Base-by-base conservation (phyloP, 2,888 invertebrate species). In the Heliconius charithonia region DNA sequence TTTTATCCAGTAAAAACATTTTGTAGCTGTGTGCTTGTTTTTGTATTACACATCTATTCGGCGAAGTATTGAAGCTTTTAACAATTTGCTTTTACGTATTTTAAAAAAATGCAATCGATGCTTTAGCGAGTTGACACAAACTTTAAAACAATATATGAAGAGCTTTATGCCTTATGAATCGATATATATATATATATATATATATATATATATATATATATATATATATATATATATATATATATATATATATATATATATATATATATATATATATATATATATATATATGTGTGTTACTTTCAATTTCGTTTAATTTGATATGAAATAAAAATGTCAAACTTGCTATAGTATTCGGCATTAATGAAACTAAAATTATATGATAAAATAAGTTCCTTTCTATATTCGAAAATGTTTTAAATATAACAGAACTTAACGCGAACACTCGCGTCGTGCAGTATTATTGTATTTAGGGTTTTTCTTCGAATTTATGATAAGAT, bases 391-490 rank as follows among this genome's bases (percentile, higher is more conserved):
- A 27, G 27, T 37, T 73, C 25, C 16, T 37, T 73, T n/a, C 16
- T 63, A n/a, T 63, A 37, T 13, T 56, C 6, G 32, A 56, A 56
- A 51, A n/a, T 7, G n/a, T 73, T 25, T 73, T 62, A 25, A 45
- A 29, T 32, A n/a, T 19, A 67, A 29, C 19, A n/a, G 69, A 41
- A 67, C 9, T 56, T n/a, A 51, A 32, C 16, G 75, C 45, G 69
- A 67, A 37, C 12, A 2, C 4, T 76, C 76, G 59, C 76, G 76
- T 37, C 69, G 41, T 25, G 22, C 76, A 76, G 76, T 76, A 76
- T 76, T 76, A 76, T 76, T 69, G 69, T 69, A 76, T 59, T 76
- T 59, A 76, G 59, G 16, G 29, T 69, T 25, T 41, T 12, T 37
- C 32, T 59, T 62, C 32, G 67, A 62, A 67, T 56, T 66, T 72